Evolutionary conservation across 1,140 invertebrate species (phyloP).

Genomic region (honey bee (Apis mellifera)): DNA sequence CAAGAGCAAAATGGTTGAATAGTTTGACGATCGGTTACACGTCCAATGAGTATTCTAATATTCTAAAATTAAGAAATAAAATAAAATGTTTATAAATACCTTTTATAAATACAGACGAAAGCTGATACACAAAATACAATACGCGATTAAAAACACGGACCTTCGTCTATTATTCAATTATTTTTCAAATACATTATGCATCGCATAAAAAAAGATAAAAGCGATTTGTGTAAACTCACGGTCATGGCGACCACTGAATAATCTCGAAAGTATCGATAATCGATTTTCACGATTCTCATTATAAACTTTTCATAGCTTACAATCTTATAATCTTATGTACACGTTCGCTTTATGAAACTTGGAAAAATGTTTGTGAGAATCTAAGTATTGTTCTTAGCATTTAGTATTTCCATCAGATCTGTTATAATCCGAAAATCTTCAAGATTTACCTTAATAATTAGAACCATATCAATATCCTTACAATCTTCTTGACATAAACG

Average conservation of each 20-base stretch:
- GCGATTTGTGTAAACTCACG: constrained; percentile 9
- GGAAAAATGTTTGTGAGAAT: constrained; percentile 40
- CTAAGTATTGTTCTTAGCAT: constrained; percentile 52
- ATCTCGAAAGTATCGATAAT: constrained; percentile 41
- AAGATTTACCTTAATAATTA: constrained; percentile 40
- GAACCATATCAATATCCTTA: constrained; percentile 42
- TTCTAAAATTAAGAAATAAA: constrained; percentile 22
- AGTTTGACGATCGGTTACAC: constrained; percentile 31
- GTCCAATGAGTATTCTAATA: background rate
- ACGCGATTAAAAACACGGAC: constrained; percentile 24
- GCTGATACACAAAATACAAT: constrained; percentile 11
- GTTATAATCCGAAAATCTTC: constrained; percentile 10
- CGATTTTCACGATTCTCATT: constrained; percentile 35
- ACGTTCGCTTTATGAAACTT: constrained; percentile 55
- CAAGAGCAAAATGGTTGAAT: constrained; percentile 32
- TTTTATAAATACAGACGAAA: constrained; percentile 28
- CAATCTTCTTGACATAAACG: constrained; percentile 14
- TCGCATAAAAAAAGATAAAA: constrained; percentile 14
- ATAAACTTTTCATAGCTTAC: constrained; percentile 53
- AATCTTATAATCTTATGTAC: constrained; percentile 62
- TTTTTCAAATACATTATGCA: constrained; percentile 5
- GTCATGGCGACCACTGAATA: constrained; percentile 30
- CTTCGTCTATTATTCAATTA: constrained; percentile 39
- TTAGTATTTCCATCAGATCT: constrained; percentile 34
- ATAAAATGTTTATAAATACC: constrained; percentile 20